Conservation (phyloP, 2,797 vertebrate genomes). For the Brachyrhaphis roseni region DNA sequence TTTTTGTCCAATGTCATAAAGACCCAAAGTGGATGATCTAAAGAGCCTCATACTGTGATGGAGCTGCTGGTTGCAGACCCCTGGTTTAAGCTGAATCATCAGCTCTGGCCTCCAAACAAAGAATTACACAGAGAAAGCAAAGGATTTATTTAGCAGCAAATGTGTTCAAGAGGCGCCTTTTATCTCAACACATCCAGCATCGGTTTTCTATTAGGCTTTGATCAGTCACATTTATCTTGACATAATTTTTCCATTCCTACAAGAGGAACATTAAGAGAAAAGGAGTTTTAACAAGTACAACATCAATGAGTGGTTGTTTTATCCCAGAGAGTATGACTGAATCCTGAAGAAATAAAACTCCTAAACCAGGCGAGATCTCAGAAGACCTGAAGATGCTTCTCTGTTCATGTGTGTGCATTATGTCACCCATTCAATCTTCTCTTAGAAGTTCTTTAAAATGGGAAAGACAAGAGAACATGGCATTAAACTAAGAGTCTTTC, state of each 20-base stretch:
- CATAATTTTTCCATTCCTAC: conserved; percentile 23
- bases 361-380: neutral
- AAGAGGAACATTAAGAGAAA: conserved; percentile 4
- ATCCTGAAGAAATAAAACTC: neutral
- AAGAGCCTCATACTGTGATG: neutral
- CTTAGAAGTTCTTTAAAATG: neutral
- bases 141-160: neutral
- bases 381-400: conserved; percentile 1
- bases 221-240: conserved; percentile 33
- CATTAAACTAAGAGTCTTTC: neutral
- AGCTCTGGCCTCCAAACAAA: neutral
- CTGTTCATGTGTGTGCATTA: neutral
- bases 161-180: conserved; percentile 20
- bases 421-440: neutral
- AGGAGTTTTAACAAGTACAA: neutral
- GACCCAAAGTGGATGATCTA: neutral
- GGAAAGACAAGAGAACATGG: neutral
- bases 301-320: conserved; percentile 22
- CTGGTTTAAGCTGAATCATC: neutral
- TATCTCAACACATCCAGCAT: conserved; percentile 29
- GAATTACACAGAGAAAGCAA: neutral
- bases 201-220: conserved; percentile 15
- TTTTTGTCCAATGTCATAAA: neutral
- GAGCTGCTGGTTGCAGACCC: neutral
- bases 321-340: neutral